Conservation (phyloP, 2,113 vertebrate genomes). For the Pampusana beccarii region DNA sequence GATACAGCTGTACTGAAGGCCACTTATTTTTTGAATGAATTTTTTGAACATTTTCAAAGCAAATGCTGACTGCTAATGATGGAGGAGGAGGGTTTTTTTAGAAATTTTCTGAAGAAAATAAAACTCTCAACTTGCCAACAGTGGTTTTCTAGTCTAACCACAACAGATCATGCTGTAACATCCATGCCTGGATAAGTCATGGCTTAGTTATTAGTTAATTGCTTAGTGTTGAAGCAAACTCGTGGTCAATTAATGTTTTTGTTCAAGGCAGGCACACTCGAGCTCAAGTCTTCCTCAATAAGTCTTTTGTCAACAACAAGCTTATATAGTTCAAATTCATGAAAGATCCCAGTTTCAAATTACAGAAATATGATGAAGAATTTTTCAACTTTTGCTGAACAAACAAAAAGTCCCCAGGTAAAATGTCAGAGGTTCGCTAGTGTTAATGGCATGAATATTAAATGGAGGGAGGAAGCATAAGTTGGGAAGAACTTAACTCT, state of each 20-base stretch:
- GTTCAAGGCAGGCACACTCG: not conserved
- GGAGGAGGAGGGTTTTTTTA: not conserved
- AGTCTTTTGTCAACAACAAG: not conserved
- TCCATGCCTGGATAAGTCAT: not conserved
- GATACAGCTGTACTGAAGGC: not conserved
- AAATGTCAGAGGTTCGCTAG: not conserved
- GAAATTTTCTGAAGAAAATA: not conserved
- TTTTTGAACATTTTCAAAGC: not conserved
- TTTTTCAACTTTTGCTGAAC: not conserved
- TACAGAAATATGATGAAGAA: not conserved
- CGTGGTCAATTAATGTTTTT: not conserved
- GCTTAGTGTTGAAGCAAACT: not conserved
- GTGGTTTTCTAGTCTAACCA: not conserved
- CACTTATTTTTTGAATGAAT: not conserved
- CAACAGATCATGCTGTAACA: not conserved
- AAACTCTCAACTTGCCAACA: not conserved
- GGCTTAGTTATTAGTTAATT: too few relatives aligned
- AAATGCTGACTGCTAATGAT: not conserved
- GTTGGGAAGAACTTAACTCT: not conserved
- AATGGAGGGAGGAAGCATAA: not conserved
- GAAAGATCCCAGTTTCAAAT: not conserved
- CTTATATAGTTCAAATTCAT: not conserved
- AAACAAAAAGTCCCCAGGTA: not conserved
- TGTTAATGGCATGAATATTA: not conserved
- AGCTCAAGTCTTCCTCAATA: not conserved